phyloP scores from a whole-genome alignment of 2,888 invertebrate species.

The Byasa hedistus region DNA sequence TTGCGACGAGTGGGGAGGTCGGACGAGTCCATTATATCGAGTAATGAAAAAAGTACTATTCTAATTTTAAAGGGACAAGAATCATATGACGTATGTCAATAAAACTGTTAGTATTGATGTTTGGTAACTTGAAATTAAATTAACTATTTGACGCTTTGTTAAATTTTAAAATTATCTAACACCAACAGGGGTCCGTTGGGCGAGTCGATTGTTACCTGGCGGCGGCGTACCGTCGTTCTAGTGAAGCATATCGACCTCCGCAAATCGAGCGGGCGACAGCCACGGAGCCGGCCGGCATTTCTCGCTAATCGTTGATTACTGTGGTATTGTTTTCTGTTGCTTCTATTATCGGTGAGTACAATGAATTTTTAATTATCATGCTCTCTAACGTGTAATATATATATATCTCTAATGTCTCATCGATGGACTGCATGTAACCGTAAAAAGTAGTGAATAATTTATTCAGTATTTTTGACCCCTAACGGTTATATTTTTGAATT shows the following conservation, averaged over 20 bases:
- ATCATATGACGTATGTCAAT: slow-evolving; percentile 35
- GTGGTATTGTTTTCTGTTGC: slow-evolving; percentile 50
- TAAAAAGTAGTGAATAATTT: neutral
- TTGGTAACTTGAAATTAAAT: slow-evolving; percentile 50
- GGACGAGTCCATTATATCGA: slow-evolving; percentile 65
- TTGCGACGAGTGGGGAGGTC: slow-evolving; percentile 73
- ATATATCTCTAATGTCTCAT: too few relatives aligned
- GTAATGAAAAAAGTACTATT: slow-evolving; percentile 24
- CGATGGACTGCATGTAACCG: neutral
- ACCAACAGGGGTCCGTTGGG: slow-evolving; percentile 62
- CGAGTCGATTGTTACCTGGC: slow-evolving; percentile 60
- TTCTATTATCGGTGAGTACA: slow-evolving; percentile 53
- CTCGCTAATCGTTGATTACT: slow-evolving; percentile 65
- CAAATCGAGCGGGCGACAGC: slow-evolving; percentile 54
- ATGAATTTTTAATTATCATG: neutral
- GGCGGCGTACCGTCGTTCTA: slow-evolving; percentile 55
- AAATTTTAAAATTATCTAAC: slow-evolving; percentile 51
- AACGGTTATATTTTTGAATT: neutral
- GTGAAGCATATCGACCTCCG: slow-evolving; percentile 69
- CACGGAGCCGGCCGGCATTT: slow-evolving; percentile 68
- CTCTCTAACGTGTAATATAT: neutral
- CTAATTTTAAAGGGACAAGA: slow-evolving; percentile 23
- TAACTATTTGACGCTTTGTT: slow-evolving; percentile 44
- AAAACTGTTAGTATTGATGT: slow-evolving; percentile 43
- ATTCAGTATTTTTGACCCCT: neutral